Base-by-base conservation (phyloP, 2,888 invertebrate genomes). In the Xylophagus ater region DNA sequence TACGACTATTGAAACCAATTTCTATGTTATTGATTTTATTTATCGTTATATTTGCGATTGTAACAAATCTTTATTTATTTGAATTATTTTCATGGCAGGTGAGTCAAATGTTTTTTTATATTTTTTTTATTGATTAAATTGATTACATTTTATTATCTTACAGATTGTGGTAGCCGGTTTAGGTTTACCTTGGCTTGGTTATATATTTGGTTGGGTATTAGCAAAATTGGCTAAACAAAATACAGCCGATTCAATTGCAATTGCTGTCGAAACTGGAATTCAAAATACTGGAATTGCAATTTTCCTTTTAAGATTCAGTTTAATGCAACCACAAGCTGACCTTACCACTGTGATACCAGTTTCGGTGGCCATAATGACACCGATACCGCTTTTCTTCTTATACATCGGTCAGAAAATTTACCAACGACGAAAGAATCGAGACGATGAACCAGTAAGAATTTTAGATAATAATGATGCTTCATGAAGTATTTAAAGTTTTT, bases 251-350 rank as follows among this genome's bases (percentile, higher is more conserved):
- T 67, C 78, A 3, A 65, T 87, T n/a, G 88, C 94, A 4, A 90
- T 94, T 53, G 81, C 87, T 33, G 81, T 94, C 34, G 94, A 94
- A 69, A 86, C 88, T 4, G 90, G 93, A 35, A 79, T 93, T 37
- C 92, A 93, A 66, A 94, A 94, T 66, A 90, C 92, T 0, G 92
- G 90, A 29, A 81, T 94, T 46, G 75, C 92, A 1, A 92, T 94
- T 53, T 87, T 93, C 61, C 69, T 94, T 50, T 66, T 94, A 37
- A 68, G 83, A 40, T 79, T 87, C 55, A 78, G 86, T 4, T 68
- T 94, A 41, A 75, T 74, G 0, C 84, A 88, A 54, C 93, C 93
- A 0, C 81, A 82, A 47, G 86, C 84, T 0, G 92, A 93, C 66
- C 68, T 93, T 30, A 87, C 92, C 4, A 87, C 89, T 30, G 88